Conservation (phyloP, 2,113 vertebrate species). For the Jacana jacana region DNA sequence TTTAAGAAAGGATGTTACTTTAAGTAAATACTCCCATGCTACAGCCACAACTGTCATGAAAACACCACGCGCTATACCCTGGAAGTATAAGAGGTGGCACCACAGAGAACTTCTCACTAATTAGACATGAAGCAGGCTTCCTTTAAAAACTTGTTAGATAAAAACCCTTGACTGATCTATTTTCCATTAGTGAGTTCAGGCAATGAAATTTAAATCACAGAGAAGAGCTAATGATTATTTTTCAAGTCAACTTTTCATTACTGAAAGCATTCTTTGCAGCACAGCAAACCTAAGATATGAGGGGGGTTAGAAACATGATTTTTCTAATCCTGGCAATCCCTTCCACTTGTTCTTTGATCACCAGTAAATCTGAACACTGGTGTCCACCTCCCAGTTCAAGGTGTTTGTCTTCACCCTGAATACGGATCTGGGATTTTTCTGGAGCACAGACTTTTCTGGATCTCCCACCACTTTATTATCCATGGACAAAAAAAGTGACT, state of each 20-base stretch:
- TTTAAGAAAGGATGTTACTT: background rate
- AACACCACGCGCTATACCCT: background rate
- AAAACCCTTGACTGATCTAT: slow-evolving; percentile 47
- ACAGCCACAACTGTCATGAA: background rate
- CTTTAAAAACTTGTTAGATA: slow-evolving; percentile 23
- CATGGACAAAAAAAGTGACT: background rate
- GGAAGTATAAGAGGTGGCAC: background rate
- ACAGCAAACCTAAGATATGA: background rate
- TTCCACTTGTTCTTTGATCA: background rate
- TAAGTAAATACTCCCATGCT: background rate
- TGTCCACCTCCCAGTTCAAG: background rate
- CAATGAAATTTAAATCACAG: slow-evolving; percentile 57
- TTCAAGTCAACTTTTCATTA: slow-evolving; percentile 46
- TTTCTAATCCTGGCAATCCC: background rate
- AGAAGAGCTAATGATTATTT: slow-evolving; percentile 48
- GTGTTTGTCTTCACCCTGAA: background rate
- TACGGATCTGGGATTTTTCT: background rate
- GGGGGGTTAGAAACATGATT: background rate
- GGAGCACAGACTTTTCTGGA: background rate
- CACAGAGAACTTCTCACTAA: slow-evolving; percentile 5
- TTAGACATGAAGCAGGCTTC: background rate
- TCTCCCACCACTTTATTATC: background rate
- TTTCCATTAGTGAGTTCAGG: slow-evolving; percentile 12
- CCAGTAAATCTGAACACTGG: background rate
- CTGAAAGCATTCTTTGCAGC: background rate